Evolutionary conservation across 2,888 invertebrate genomes (phyloP), one percentile per base, ranked within the genome.

Genomic region (Trichogramma evanescens): DNA sequence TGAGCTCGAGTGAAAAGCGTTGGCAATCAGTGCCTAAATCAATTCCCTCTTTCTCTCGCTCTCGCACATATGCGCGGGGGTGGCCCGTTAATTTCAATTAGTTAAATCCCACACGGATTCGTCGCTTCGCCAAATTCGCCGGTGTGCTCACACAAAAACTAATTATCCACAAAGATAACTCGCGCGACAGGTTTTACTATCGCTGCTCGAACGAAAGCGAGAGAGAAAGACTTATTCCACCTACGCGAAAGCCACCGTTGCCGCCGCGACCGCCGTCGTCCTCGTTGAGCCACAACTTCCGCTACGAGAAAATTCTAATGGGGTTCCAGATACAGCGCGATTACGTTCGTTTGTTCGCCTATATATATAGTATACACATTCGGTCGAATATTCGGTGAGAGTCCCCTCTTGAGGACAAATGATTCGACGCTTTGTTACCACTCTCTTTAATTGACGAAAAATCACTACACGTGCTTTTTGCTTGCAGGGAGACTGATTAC

Each of bases 41-140:
- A 70, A 71, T 72, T 70, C 68, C 69, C 70, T 72, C 70, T 68
- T 67, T 66, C 66, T 64, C 65, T 65, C 66, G 67, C 26, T 26
- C 26, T 26, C 26, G 26, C 26, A 26, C 26, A 26, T 26, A 26
- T 26, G 26, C 26, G 26, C 26, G 26, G 26, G 26, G 26, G 26
- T 26, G 69, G 68, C 68, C 68, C 71, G 72, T 72, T 73, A 73
- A 74, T 73, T 70, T 71, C 69, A 70, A 72, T 73, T 71, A 74
- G 69, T 63, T 63, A 69, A 71, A 72, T 71, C 69, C 63, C 62
- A 26, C 26, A 26, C 67, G 65, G 61, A 62, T 62, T 63, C 61
- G 60, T 42, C 57, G 59, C 59, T 62, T 54, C 46, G 53, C 40
- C 40, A 46, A n/a, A 51, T 50, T 42, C 50, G 39, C 41, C 40